These are phyloP conservation scores for Synanthedon formicaeformis DNA, from an alignment of 2,888 invertebrate genomes.

Conservation along the genomic window DNA sequence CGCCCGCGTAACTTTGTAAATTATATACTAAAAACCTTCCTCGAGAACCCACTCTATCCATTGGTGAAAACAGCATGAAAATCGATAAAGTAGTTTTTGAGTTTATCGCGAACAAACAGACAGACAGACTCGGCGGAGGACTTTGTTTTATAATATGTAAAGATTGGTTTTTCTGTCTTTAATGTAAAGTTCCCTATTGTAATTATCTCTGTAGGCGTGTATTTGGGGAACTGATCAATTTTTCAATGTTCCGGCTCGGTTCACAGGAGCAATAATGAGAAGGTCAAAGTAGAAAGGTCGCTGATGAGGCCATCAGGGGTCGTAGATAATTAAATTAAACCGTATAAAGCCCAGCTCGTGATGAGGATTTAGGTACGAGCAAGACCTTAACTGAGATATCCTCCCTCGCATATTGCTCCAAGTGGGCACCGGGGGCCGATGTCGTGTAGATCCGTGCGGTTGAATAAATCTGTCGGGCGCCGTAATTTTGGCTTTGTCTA, in stretches of 20 bases:
- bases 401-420: neutral
- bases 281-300: constrained; percentile 31
- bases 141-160: too few relatives aligned
- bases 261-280: constrained; percentile 27
- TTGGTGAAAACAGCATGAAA: too few relatives aligned
- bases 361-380: constrained; percentile 21
- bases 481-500: neutral
- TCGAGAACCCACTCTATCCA: too few relatives aligned
- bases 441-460: neutral
- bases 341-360: constrained; percentile 25
- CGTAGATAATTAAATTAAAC: constrained; percentile 43
- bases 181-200: neutral
- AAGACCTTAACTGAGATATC: constrained; percentile 1
- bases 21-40: too few relatives aligned
- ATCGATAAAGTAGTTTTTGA: too few relatives aligned
- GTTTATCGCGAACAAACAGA: too few relatives aligned
- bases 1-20: too few relatives aligned
- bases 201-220: neutral
- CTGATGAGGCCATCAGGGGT: constrained; percentile 45
- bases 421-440: neutral
- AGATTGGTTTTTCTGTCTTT: too few relatives aligned
- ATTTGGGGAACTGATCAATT: constrained; percentile 15
- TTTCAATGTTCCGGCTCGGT: constrained; percentile 28
- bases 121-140: too few relatives aligned
- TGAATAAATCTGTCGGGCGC: neutral